These are phyloP conservation scores for Tetramorium simillimum DNA, from an alignment of 1,140 invertebrate genomes.

Conservation along the genomic window DNA sequence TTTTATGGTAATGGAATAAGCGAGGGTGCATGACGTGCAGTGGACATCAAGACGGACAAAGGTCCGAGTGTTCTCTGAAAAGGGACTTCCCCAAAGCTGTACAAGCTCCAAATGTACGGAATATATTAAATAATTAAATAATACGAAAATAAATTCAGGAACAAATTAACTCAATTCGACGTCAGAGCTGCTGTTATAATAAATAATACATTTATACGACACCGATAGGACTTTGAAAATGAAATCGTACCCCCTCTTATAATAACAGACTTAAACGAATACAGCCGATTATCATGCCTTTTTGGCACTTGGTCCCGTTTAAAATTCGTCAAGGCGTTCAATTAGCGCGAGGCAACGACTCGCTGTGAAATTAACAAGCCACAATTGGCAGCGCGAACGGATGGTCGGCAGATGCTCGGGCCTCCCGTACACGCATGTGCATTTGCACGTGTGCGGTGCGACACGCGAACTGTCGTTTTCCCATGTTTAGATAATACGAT, in stretches of 20 bases:
- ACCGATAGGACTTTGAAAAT: not conserved
- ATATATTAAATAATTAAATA: not conserved
- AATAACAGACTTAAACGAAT: not conserved
- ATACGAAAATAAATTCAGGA: not conserved
- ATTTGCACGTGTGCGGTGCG: conserved; percentile 53
- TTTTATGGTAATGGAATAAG: not conserved
- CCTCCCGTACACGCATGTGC: conserved; percentile 53
- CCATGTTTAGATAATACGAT: conserved; percentile 34
- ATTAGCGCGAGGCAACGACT: conserved; percentile 75
- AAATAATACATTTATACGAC: not conserved
- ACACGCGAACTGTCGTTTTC: conserved; percentile 36
- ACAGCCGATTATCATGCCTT: not conserved
- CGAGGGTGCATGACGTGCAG: not conserved
- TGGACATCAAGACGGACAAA: not conserved
- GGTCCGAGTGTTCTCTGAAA: not conserved
- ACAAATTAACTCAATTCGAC: not conserved
- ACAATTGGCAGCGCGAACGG: conserved; percentile 78
- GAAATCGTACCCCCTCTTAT: not conserved
- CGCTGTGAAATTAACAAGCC: conserved; percentile 78
- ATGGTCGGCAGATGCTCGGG: conserved; percentile 79
- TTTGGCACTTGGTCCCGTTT: conserved; percentile 44
- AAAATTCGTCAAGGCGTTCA: conserved; percentile 68
- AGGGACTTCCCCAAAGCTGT: not conserved
- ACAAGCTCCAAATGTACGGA: not conserved
- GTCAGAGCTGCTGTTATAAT: not conserved